phyloP scores from a whole-genome alignment of 1,140 invertebrate genomes.

The Pteromalus puparum region DNA sequence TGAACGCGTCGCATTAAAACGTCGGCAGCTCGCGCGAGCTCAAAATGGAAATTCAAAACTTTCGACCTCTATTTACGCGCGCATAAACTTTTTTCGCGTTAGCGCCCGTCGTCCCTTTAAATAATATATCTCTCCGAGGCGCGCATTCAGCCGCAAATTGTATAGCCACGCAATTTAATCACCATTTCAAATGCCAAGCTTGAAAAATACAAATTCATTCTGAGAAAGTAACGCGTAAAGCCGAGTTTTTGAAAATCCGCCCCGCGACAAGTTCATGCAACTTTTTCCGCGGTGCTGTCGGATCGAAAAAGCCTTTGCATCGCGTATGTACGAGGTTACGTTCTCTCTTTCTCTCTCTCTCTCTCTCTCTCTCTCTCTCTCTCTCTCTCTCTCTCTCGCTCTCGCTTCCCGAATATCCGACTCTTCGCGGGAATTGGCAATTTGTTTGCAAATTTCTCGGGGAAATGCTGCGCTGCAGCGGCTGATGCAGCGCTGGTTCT shows the following conservation, averaged over 20 bases:
- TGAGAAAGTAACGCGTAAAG: not conserved
- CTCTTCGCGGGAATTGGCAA: conserved; percentile 71
- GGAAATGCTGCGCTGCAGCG: conserved; percentile 24
- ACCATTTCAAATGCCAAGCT: not conserved
- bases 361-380: not conserved
- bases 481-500: not conserved
- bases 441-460: conserved; percentile 74
- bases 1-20: not conserved
- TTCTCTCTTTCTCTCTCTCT: not conserved
- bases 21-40: not conserved
- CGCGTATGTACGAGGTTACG: conserved; percentile 4
- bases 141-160: not conserved
- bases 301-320: conserved; percentile 49
- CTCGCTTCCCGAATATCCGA: conserved; percentile 56
- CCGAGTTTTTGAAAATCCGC: not conserved
- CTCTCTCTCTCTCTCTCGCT: not conserved
- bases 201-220: not conserved
- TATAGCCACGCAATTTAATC: not conserved
- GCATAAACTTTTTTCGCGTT: too few relatives aligned
- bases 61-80: not conserved
- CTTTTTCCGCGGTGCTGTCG: not conserved
- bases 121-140: too few relatives aligned
- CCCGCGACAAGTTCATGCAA: not conserved
- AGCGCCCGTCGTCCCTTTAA: too few relatives aligned
- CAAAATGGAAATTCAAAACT: not conserved